Conservation (phyloP, 2,113 vertebrate species). For the Stegostoma tigrinum region DNA sequence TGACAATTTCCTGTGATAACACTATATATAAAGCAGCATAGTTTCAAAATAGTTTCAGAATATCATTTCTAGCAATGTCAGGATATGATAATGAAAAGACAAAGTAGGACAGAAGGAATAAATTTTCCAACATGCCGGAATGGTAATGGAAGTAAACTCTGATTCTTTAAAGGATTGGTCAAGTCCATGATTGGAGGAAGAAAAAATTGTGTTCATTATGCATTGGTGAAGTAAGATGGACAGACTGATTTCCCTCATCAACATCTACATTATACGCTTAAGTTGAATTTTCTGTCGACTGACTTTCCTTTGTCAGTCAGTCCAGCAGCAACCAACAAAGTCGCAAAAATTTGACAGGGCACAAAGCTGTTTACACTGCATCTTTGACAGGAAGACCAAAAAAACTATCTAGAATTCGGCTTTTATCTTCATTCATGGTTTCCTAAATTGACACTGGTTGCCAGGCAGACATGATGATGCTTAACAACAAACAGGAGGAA, state of each 20-base stretch:
- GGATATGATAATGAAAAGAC: not conserved
- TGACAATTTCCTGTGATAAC: not conserved
- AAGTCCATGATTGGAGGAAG: not conserved
- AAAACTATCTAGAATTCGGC: not conserved
- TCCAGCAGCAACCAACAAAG: not conserved
- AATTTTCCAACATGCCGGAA: not conserved
- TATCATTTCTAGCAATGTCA: not conserved
- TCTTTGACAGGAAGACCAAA: not conserved
- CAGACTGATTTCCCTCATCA: not conserved
- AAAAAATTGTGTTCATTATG: not conserved
- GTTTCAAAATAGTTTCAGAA: not conserved
- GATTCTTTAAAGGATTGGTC: too few species aligned
- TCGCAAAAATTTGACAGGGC: not conserved
- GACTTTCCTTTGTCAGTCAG: not conserved
- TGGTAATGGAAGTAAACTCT: not conserved
- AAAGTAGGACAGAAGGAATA: not conserved
- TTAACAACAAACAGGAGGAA: constrained; percentile 1
- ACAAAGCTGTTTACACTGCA: not conserved
- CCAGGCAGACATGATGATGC: not conserved
- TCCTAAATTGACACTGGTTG: not conserved
- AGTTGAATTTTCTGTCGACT: not conserved
- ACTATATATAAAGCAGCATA: not conserved
- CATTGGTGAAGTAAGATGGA: not conserved
- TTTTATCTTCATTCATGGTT: not conserved
- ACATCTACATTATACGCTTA: not conserved